Conservation (phyloP, 2,888 invertebrate species). For the Halictus quadricinctus region DNA sequence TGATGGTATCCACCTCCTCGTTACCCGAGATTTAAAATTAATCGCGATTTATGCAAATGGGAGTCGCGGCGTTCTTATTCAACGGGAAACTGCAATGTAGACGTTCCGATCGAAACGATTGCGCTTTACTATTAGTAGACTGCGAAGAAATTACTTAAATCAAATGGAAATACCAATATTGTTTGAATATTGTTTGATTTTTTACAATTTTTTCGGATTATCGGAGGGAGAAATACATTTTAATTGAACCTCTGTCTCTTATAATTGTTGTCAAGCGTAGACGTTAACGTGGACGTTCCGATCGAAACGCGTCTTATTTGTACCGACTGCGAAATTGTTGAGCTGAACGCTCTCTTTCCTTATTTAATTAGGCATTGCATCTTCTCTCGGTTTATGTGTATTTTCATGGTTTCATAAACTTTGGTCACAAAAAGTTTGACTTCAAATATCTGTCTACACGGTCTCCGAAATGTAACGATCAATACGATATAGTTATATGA, state of each 20-base stretch:
- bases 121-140: background rate
- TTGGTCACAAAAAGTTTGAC: background rate
- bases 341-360: background rate
- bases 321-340: background rate
- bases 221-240: background rate
- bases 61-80: background rate
- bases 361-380: background rate
- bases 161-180: background rate
- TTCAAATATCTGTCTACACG: too few species aligned
- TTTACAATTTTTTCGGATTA: background rate
- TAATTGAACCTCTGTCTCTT: background rate
- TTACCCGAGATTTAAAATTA: conserved; percentile 19
- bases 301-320: background rate
- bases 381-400: too few species aligned
- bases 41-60: background rate
- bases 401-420: background rate
- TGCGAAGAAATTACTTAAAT: background rate
- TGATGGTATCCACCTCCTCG: conserved; percentile 8
- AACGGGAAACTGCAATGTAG: background rate
- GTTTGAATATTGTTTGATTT: background rate
- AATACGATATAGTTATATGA: too few species aligned
- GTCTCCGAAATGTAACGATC: too few species aligned
- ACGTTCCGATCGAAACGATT: background rate
- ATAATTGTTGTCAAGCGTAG: background rate
- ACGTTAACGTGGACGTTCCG: too few species aligned